Evolutionary conservation across 2,113 vertebrate genomes (phyloP), one percentile per base, ranked within the genome.

Genomic region (Aegotheles bennettii): DNA sequence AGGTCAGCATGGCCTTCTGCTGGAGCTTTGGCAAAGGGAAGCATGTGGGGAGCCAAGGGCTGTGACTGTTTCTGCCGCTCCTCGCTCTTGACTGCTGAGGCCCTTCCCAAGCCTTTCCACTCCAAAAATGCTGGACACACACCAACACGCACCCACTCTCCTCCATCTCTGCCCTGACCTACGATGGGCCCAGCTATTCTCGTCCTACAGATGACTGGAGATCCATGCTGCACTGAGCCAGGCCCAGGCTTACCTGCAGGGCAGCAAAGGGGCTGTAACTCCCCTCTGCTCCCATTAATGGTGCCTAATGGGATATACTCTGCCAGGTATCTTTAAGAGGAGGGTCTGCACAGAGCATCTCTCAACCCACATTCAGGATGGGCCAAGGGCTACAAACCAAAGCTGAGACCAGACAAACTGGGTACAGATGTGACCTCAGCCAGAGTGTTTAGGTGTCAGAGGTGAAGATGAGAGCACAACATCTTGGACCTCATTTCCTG

Each of bases 401-500:
- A 77, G 51, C 86, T 84, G 61, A 87, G 38, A 47, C 60, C 25
- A 0, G 2, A 51, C 31, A 80, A 70, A 43, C 56, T 68, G 0
- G 0, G 16, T 61, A 50, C 92, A 92, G 75, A 75, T 28, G 20
- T 84, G 63, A 43, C 42, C 60, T 84, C 48, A 80, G 47, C 29
- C 43, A 64, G 60, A 87, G 43, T 2, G 2, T 18, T 43, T 71
- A 28, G 10, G 8, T 92, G 47, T 79, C 43, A 3, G 47, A 90
- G 33, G 24, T 75, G 60, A 92, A 80, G 43, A 60, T 7, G 1
- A 35, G 31, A 77, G 31, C n/a, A 64, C 4, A 33, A 35, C 16
- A 35, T 31, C 60, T 81, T 68, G 61, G 53, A 36, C 43, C 48
- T 92, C 53, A 48, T 92, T 90, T 93, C 79, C 83, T 85, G n/a